Conservation (phyloP, 2,888 invertebrate genomes). For the Eupithecia vulgata region DNA sequence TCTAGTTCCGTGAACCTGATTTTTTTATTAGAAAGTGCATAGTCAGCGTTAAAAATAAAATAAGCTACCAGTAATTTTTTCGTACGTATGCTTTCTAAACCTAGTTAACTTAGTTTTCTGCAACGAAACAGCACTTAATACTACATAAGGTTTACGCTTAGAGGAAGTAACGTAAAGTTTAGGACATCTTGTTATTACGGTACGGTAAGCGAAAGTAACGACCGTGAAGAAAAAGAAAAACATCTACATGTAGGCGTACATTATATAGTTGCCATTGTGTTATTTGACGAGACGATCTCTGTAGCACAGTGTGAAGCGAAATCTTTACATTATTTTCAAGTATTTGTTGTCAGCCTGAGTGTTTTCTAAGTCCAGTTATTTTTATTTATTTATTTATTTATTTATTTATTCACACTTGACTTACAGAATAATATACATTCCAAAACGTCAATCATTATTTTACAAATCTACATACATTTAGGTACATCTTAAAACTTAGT, state of each 20-base stretch:
- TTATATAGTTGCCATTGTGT: no score
- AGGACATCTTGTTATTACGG: slow-evolving; percentile 51
- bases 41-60: no score
- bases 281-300: neutral
- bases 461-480: no score
- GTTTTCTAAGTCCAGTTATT: no score
- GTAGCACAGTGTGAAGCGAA: neutral
- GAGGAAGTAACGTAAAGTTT: slow-evolving; percentile 33
- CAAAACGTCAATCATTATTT: no score
- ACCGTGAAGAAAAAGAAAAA: slow-evolving; percentile 31
- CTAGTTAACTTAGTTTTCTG: neutral
- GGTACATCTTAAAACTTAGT: no score
- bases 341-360: neutral
- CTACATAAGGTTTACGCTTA: slow-evolving; percentile 5
- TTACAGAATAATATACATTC: no score
- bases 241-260: neutral
- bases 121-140: slow-evolving; percentile 1
- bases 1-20: no score
- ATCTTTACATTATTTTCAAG: neutral
- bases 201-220: slow-evolving; percentile 52
- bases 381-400: no score
- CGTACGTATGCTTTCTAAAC: neutral
- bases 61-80: neutral
- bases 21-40: no score
- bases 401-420: no score